Percentiles rank a stretch among this genome's conserved stretches.
Conservation (phyloP, 2,797 vertebrate genomes). For the Nyctibius grandis region DNA sequence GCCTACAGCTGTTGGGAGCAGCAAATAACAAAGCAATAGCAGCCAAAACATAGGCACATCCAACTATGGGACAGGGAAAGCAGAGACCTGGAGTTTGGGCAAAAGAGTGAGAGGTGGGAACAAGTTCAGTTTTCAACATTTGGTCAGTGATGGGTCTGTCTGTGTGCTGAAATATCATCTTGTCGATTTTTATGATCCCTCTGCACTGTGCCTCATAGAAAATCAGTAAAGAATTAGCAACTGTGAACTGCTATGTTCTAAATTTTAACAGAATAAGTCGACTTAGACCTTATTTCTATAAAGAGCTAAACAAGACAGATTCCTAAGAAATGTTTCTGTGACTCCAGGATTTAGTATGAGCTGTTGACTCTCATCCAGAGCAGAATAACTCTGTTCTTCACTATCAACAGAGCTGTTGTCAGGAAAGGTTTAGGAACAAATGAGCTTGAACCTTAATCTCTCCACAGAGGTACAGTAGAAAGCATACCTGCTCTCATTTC, state of each 20-base stretch:
- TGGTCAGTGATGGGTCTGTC: neutral
- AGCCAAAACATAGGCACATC: slow-evolving; percentile 26
- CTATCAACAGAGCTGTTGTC: neutral
- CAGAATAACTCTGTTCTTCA: neutral
- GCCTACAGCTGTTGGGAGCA: slow-evolving; percentile 53
- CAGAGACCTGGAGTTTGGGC: neutral
- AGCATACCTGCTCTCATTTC: neutral
- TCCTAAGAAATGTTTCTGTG: neutral
- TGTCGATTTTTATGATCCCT: neutral
- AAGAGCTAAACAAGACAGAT: neutral
- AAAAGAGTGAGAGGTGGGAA: neutral
- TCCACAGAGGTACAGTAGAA: neutral
- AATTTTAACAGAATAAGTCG: neutral
- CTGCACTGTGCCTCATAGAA: accelerated
- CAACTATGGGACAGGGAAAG: neutral
- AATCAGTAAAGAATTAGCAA: neutral
- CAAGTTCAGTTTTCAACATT: neutral
- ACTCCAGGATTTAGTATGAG: neutral
- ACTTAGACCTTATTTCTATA: neutral
- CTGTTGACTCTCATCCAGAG: neutral
- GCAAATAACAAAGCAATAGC: neutral
- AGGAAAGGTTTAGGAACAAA: neutral
- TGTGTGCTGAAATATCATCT: neutral
- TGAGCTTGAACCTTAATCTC: neutral
- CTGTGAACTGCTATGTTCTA: accelerated